Evolutionary conservation across 1,140 invertebrate genomes (phyloP).

Genomic region (Temnothorax longispinosus): DNA sequence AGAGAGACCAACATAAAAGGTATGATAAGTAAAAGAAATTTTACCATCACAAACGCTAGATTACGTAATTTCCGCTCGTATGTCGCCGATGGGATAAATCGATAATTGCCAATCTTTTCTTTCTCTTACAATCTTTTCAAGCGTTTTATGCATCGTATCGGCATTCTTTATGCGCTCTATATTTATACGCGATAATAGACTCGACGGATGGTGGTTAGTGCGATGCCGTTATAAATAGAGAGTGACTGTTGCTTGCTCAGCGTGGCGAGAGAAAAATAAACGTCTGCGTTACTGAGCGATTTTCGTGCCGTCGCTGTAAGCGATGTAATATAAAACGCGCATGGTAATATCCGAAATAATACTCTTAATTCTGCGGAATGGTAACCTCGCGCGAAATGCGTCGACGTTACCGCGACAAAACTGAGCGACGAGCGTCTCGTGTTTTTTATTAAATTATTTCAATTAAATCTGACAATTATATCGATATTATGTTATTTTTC

Average conservation of each 20-base stretch:
- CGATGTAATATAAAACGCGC: neutral
- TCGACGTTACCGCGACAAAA: neutral
- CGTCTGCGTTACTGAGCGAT: conserved; percentile 16
- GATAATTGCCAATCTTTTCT: conserved; percentile 10
- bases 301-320: conserved; percentile 21
- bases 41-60: neutral
- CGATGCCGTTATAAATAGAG: conserved; percentile 56
- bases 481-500: neutral
- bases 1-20: neutral
- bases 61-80: neutral
- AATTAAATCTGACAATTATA: neutral
- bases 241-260: conserved; percentile 58
- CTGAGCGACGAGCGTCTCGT: neutral
- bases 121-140: conserved; percentile 5
- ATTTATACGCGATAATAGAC: conserved; percentile 59
- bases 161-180: conserved; percentile 51
- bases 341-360: neutral
- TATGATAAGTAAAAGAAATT: conserved; percentile 12
- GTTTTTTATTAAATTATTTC: neutral
- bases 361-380: neutral
- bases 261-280: conserved; percentile 57
- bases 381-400: neutral
- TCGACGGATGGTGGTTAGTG: conserved; percentile 55
- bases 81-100: neutral
- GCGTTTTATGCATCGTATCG: conserved; percentile 26